Conservation (phyloP, 2,113 vertebrate species). For the Bufo bufo region DNA sequence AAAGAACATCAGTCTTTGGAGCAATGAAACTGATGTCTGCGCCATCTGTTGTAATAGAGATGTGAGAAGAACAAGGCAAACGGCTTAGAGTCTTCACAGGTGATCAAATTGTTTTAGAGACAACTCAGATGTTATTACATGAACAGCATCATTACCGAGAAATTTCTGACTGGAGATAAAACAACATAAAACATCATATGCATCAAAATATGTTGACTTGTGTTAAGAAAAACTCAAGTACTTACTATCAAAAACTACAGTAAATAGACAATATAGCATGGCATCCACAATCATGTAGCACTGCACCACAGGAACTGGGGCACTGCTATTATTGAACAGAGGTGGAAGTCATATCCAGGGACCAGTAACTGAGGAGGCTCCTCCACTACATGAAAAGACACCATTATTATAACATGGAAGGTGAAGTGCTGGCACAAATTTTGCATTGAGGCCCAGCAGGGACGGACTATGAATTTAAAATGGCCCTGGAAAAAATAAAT, state of each 20-base stretch:
- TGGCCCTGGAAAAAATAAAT: too few species aligned
- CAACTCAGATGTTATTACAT: conserved; percentile 38
- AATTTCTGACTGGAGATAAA: not conserved
- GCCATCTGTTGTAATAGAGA: conserved; percentile 22
- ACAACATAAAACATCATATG: not conserved
- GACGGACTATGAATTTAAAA: too few species aligned
- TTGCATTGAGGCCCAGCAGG: too few species aligned
- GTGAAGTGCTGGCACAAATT: too few species aligned
- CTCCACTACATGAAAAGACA: not conserved
- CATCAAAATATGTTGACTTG: not conserved
- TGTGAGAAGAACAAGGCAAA: conserved; percentile 1
- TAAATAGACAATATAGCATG: too few species aligned
- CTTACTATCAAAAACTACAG: not conserved
- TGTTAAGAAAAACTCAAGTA: not conserved
- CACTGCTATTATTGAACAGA: not conserved
- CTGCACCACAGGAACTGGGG: not conserved
- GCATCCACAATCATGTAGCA: not conserved
- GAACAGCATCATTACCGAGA: conserved; percentile 19
- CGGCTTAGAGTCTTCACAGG: conserved; percentile 21
- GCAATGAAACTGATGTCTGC: not conserved
- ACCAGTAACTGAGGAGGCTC: not conserved
- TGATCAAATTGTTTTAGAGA: conserved; percentile 31
- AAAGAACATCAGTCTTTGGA: conserved; percentile 3
- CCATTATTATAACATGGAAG: not conserved
- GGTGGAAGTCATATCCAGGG: not conserved